A percentile compares a stretch with the other conserved stretches of the same genome.
phyloP scores from a whole-genome alignment of 2,888 invertebrate species.

The Copidosoma aretas region DNA sequence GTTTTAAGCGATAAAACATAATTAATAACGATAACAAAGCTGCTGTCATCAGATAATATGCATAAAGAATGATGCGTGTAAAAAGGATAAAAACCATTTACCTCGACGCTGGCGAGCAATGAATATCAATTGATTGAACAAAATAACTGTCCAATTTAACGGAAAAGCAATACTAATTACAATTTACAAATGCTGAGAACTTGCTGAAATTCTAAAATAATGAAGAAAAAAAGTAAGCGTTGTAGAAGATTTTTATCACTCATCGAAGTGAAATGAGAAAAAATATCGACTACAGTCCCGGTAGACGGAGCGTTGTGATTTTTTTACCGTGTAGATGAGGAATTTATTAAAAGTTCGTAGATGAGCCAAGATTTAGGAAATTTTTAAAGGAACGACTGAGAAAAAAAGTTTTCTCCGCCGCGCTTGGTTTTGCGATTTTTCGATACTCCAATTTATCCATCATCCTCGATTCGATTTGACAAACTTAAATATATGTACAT shows the following conservation, averaged over 20 bases:
- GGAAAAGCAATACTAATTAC: constrained; percentile 21
- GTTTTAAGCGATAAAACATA: not conserved
- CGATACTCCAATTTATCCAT: constrained; percentile 35
- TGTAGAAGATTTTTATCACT: too few relatives aligned
- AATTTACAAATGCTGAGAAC: constrained; percentile 8
- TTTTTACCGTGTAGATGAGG: constrained; percentile 16
- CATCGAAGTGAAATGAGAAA: too few relatives aligned
- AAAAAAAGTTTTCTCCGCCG: constrained; percentile 9
- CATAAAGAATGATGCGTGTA: too few relatives aligned
- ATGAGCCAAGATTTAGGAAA: constrained; percentile 7
- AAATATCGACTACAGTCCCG: not conserved
- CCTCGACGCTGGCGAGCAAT: not conserved
- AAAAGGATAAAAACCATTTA: not conserved
- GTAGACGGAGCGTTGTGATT: constrained; percentile 3
- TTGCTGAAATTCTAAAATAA: not conserved
- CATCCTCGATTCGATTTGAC: constrained; percentile 33
- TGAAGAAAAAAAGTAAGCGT: not conserved
- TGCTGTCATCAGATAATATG: too few relatives aligned
- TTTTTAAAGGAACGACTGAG: constrained; percentile 25
- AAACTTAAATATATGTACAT: constrained; percentile 21
- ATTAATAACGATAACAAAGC: not conserved
- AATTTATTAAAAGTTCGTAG: constrained; percentile 2
- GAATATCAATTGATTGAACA: not conserved
- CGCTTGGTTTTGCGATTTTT: constrained; percentile 22
- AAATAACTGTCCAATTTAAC: constrained; percentile 21